Base-by-base conservation (phyloP, 2,888 invertebrate species). In the Acleris cristana region DNA sequence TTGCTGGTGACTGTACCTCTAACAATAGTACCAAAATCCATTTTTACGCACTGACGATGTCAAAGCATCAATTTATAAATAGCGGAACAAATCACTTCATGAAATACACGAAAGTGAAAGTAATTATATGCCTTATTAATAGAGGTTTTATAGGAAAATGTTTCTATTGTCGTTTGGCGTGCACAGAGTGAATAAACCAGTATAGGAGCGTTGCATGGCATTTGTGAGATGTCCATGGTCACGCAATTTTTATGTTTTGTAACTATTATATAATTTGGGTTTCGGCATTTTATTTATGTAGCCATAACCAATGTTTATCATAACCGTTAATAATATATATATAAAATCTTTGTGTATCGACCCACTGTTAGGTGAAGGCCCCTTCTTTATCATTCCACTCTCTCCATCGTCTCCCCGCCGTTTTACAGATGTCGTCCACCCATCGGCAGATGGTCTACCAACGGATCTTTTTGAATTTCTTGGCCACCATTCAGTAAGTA, bases 51-150 rank as follows among this genome's bases (percentile, higher is more conserved):
- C 21, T 56, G 8, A 56, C 16, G 16, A 14, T 16, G 8, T n/a
- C 26, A 21, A 21, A 26, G 5, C 48, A 18, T 48, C 23, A 58
- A 58, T 58, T 58, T 44, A 18, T 48, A 10, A 48, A 58, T 48
- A 18, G 58, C 51, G 51, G 56, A 64, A 64, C 63, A 34, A 51
- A 64, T 51, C 40, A 26, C 34, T 34, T 12, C 58, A 12, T n/a
- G n/a, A 14, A 52, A 44, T 16, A 44, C 51, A 57, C 14, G 64
- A 57, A 57, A 57, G 57, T 16, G 52, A 57, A 64, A 57, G 57
- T 52, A 57, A 64, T 64, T 64, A 57, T 58, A 64, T 54, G 34
- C 48, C 58, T 59, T 59, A 54, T 65, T 65, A 54, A 65, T 65
- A 54, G 23, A 23, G 51, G 51, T 21, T 64, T 44, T 64, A 58